Evolutionary conservation across 2,113 vertebrate species (phyloP).

Genomic region (Chrysochloris asiatica): DNA sequence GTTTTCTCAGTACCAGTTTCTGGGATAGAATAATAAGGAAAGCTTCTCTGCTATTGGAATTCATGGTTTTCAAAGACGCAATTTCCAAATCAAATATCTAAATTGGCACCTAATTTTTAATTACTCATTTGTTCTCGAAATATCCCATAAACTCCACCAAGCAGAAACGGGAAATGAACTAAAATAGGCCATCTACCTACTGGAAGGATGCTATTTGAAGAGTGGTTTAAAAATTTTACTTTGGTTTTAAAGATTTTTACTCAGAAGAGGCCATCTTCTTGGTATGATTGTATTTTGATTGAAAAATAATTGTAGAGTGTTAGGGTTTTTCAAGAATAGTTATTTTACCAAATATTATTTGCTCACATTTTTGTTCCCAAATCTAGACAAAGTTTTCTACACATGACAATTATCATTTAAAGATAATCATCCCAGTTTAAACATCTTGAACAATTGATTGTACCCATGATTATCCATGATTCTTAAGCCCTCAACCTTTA

Average conservation of each 20-base stretch:
- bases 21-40: slow-evolving; percentile 47
- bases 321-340: slow-evolving; percentile 61
- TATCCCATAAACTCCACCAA: slow-evolving; percentile 63
- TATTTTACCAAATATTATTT: slow-evolving; percentile 48
- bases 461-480: not conserved
- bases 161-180: slow-evolving; percentile 66
- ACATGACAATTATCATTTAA: slow-evolving; percentile 5
- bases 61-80: slow-evolving; percentile 65
- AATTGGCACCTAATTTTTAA: slow-evolving; percentile 61
- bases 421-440: slow-evolving; percentile 30
- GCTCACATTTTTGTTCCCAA: slow-evolving; percentile 43
- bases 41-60: slow-evolving; percentile 61
- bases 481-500: not conserved
- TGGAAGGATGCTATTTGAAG: slow-evolving; percentile 69
- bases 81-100: slow-evolving; percentile 78
- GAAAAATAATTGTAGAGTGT: slow-evolving; percentile 74
- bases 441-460: not conserved
- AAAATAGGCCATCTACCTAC: slow-evolving; percentile 53
- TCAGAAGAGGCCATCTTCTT: slow-evolving; percentile 56
- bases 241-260: slow-evolving; percentile 66
- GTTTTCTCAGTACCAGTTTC: slow-evolving; percentile 50
- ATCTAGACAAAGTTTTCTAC: slow-evolving; percentile 5
- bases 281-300: slow-evolving; percentile 68
- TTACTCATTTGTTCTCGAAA: slow-evolving; percentile 73
- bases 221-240: slow-evolving; percentile 59